These are phyloP conservation scores for Ichneumoninae sp. DNA, from an alignment of 2,888 invertebrate genomes.

Conservation along the genomic window DNA sequence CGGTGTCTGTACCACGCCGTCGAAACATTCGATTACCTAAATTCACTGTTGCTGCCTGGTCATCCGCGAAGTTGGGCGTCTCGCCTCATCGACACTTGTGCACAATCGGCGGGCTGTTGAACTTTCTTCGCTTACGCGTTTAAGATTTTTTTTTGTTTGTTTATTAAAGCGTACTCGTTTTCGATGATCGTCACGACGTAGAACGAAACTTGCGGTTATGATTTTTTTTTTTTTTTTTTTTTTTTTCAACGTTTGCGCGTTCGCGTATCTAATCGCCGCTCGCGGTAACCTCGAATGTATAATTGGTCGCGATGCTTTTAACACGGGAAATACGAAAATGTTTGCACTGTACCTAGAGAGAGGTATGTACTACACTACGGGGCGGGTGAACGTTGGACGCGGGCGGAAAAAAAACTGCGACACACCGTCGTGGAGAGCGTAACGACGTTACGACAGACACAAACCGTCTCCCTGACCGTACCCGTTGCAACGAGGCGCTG, in stretches of 20 bases:
- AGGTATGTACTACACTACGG: slow-evolving; percentile 49
- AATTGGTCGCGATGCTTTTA: slow-evolving; percentile 16
- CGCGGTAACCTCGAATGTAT: slow-evolving; percentile 8
- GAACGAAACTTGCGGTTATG: background rate
- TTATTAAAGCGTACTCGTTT: background rate
- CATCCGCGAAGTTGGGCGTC: slow-evolving; percentile 74
- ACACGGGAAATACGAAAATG: slow-evolving; percentile 73
- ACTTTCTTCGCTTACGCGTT: slow-evolving; percentile 48
- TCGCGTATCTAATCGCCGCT: background rate
- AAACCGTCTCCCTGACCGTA: slow-evolving; percentile 71
- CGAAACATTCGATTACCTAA: slow-evolving; percentile 76
- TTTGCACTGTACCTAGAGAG: slow-evolving; percentile 80
- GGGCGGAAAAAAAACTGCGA: slow-evolving; percentile 73
- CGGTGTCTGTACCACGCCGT: slow-evolving; percentile 38
- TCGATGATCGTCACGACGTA: background rate
- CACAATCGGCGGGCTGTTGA: slow-evolving; percentile 61
- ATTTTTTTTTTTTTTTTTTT: slow-evolving; percentile 1
- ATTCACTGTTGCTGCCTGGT: slow-evolving; percentile 76
- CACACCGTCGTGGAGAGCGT: slow-evolving; percentile 70
- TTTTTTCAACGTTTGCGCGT: slow-evolving; percentile 6
- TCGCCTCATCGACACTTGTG: slow-evolving; percentile 79
- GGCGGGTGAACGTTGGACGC: slow-evolving; percentile 19
- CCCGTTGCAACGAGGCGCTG: slow-evolving; percentile 62
- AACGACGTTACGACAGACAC: slow-evolving; percentile 71
- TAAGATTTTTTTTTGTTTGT: slow-evolving; percentile 39